Evolutionary conservation across 1,140 invertebrate genomes (phyloP).

Genomic region (Oryzaephilus surinamensis): DNA sequence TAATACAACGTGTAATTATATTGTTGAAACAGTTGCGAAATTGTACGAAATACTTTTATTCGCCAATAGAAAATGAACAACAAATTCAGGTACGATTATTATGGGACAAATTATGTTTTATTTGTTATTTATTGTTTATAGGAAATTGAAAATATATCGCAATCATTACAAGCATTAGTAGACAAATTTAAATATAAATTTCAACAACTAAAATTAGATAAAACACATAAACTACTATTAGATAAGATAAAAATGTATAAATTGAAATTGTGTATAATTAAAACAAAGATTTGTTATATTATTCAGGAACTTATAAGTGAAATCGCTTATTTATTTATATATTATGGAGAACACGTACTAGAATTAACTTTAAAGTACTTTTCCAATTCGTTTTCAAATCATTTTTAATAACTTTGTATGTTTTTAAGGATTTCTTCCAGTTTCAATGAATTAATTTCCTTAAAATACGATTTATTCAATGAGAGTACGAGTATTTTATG

Average conservation of each 20-base stretch:
- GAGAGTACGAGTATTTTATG: slow-evolving; percentile 32
- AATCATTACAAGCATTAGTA: slow-evolving; percentile 12
- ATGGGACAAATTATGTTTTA: too few relatives aligned
- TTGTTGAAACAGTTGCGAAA: too few relatives aligned
- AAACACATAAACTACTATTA: slow-evolving; percentile 5
- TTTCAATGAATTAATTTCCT: slow-evolving; percentile 22
- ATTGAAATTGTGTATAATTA: slow-evolving; percentile 23
- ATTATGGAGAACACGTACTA: slow-evolving; percentile 27
- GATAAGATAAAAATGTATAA: slow-evolving; percentile 25
- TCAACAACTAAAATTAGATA: slow-evolving; percentile 8
- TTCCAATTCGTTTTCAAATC: slow-evolving; percentile 2
- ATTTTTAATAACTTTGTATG: slow-evolving; percentile 10
- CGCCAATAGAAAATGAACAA: too few relatives aligned
- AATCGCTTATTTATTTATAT: slow-evolving; percentile 25
- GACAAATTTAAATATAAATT: slow-evolving; percentile 13
- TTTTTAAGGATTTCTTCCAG: slow-evolving; percentile 19
- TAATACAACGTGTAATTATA: too few relatives aligned
- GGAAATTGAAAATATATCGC: slow-evolving; percentile 21
- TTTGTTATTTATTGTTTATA: too few relatives aligned
- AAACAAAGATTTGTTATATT: slow-evolving; percentile 30
- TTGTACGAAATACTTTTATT: too few relatives aligned
- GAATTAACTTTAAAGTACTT: slow-evolving; percentile 27
- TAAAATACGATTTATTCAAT: slow-evolving; percentile 25
- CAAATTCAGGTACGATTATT: too few relatives aligned
- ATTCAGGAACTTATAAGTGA: slow-evolving; percentile 28